These are phyloP conservation scores for Tympanuchus pallidicinctus DNA, from an alignment of 2,113 vertebrate genomes.

Conservation along the genomic window DNA sequence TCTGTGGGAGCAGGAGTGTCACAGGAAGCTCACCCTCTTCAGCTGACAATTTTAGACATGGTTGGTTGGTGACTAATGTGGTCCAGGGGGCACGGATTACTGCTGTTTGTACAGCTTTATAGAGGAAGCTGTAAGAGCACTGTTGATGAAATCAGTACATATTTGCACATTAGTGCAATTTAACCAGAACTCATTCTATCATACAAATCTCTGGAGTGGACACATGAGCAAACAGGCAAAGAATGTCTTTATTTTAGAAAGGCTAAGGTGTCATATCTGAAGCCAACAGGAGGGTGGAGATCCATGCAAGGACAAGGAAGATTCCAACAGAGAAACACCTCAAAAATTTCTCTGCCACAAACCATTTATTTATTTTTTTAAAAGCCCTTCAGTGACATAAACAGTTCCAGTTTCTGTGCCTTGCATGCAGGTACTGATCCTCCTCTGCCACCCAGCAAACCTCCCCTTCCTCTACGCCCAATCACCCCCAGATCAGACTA, in stretches of 20 bases:
- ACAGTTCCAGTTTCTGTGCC: not conserved
- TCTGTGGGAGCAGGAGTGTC: not conserved
- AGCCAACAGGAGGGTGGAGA: not conserved
- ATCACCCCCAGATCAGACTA: not conserved
- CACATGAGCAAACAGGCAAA: conserved; percentile 44
- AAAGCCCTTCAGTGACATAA: not conserved
- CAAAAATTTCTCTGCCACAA: not conserved
- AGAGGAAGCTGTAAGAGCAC: conserved; percentile 33
- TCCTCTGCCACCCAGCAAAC: not conserved
- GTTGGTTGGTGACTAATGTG: conserved; percentile 30
- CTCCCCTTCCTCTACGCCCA: no score
- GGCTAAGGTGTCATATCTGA: not conserved
- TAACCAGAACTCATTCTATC: conserved; percentile 48
- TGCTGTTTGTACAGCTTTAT: conserved; percentile 61
- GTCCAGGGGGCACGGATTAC: conserved; percentile 28
- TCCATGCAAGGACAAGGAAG: not conserved
- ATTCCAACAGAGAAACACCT: not conserved
- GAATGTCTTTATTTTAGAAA: conserved; percentile 29
- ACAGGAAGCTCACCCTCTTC: conserved; percentile 38
- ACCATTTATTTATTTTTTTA: not conserved
- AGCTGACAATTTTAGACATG: not conserved
- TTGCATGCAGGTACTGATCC: no score
- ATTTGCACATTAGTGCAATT: conserved; percentile 69
- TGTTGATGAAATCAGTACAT: conserved; percentile 64
- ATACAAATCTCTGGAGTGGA: conserved; percentile 39